Conservation (phyloP, 2,888 invertebrate species). For the Notodonta dromedarius region DNA sequence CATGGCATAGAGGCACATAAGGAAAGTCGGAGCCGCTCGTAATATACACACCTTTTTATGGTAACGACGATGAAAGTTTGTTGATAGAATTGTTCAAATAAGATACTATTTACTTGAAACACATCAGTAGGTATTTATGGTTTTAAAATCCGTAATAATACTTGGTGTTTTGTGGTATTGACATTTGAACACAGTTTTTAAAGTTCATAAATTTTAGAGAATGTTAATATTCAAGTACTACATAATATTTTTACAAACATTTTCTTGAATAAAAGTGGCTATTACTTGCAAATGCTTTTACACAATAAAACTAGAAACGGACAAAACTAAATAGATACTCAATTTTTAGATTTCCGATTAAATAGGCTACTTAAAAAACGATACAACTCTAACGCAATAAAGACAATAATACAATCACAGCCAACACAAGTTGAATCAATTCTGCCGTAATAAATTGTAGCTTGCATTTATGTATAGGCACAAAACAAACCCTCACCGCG, state of each 20-base stretch:
- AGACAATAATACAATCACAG: neutral
- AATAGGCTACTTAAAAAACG: neutral
- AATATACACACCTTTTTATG: constrained; percentile 19
- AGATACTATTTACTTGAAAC: too few relatives aligned
- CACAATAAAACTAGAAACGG: too few relatives aligned
- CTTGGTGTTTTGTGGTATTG: too few relatives aligned
- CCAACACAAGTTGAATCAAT: constrained; percentile 25
- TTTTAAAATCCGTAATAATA: too few relatives aligned
- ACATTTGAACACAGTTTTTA: too few relatives aligned
- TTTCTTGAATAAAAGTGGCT: too few relatives aligned
- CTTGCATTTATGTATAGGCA: constrained; percentile 15
- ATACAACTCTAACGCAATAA: neutral
- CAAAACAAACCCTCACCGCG: constrained; percentile 23
- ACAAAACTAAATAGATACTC: neutral
- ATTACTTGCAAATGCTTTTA: too few relatives aligned
- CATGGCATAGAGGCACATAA: constrained; percentile 34
- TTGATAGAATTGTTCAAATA: neutral
- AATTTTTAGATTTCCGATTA: too few relatives aligned
- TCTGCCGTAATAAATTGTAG: neutral
- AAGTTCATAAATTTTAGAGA: too few relatives aligned
- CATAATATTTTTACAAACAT: too few relatives aligned
- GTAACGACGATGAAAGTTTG: constrained; percentile 20
- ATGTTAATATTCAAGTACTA: too few relatives aligned
- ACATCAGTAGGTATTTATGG: too few relatives aligned
- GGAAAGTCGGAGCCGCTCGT: constrained; percentile 24